Evolutionary conservation across 1,140 invertebrate genomes (phyloP), one percentile per base, ranked within the genome.

Genomic region (Pseudomyrmex dendroicus): DNA sequence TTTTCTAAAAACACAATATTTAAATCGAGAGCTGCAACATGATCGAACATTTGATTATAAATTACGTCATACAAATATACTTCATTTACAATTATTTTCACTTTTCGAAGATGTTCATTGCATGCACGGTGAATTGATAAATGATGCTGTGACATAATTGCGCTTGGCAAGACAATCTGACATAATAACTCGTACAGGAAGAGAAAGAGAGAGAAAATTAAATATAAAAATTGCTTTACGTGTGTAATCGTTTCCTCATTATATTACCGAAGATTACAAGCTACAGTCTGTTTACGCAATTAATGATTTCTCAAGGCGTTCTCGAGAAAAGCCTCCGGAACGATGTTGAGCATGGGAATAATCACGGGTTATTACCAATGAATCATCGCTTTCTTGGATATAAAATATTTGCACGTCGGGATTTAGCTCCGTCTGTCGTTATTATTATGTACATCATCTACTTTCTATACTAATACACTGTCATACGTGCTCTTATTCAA

Each of bases 371-470:
- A 50, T 72, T 80, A 72, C 13, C 54, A n/a, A 25, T 59, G 44
- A 70, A 59, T 72, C 68, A 72, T 80, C 66, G 56, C 64, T 80
- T 80, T 80, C 56, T 72, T 70, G 35, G n/a, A 59, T 59, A 46
- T 54, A 48, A 78, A 59, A 68, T 50, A 61, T 61, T 50, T 57
- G 7, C 54, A 25, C 66, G 15, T 59, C 20, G 54, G 35, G 46
- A 61, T 20, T 61, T n/a, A 46, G 56, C 50, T 20, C 74, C 10
- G n/a, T 76, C 15, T 13, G 35, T 52, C 5, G 35, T 35, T 35
- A 25, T 35, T 61, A 77, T 67, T 72, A 80, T 72, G 17, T 22
- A 22, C 54, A 35, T 35, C 17, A 50, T 61, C 54, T 48, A 50
- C 66, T 72, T 70, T 70, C 64, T 61, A 35, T 35, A 50, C 54